Percentiles rank a stretch among this genome's conserved stretches.
Conservation (phyloP, 1,140 invertebrate genomes). For the Drosophila bocqueti region DNA sequence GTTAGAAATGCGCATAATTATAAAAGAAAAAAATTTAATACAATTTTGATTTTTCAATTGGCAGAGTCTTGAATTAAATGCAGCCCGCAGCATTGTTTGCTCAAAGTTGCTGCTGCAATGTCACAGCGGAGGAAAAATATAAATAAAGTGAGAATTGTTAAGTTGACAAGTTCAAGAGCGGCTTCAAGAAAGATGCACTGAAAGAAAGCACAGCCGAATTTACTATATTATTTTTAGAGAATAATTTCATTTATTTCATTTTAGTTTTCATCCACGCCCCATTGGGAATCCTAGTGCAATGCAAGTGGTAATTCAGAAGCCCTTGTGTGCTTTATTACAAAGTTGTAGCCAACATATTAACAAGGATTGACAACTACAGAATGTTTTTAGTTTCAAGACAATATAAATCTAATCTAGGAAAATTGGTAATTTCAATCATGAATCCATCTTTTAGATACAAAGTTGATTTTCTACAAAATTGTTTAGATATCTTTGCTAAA, state of each 20-base stretch:
- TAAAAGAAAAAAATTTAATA: constrained; percentile 39
- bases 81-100: constrained; percentile 53
- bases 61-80: constrained; percentile 37
- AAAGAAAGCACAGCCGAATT: neutral
- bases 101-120: constrained; percentile 66
- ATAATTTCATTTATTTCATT: neutral
- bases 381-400: neutral
- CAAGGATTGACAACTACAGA: too few species aligned
- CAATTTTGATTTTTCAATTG: constrained; percentile 74
- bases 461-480: neutral
- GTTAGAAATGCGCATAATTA: constrained; percentile 81
- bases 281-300: too few species aligned
- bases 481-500: too few species aligned
- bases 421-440: neutral
- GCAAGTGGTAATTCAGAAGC: neutral
- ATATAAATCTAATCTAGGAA: neutral
- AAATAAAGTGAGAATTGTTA: constrained; percentile 29
- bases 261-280: too few species aligned
- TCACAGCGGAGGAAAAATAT: constrained; percentile 21
- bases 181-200: constrained; percentile 4
- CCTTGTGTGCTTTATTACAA: neutral
- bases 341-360: neutral
- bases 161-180: constrained; percentile 79
- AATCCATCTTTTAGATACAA: neutral
- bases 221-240: neutral